These are phyloP conservation scores for Aythya baeri DNA, from an alignment of 2,113 vertebrate genomes.

Conservation along the genomic window DNA sequence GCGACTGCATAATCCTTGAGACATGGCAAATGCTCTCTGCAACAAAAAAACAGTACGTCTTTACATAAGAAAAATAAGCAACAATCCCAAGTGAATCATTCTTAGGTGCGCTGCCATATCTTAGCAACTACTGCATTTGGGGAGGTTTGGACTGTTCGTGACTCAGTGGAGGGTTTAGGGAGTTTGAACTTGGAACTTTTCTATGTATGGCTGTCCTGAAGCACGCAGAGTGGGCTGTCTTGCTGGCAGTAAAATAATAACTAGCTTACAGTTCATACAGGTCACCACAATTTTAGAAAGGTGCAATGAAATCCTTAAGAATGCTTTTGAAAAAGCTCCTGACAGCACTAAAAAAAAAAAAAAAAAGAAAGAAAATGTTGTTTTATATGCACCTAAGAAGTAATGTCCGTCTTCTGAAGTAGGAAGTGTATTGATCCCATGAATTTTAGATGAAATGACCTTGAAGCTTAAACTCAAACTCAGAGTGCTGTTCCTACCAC, in stretches of 20 bases:
- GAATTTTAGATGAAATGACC: conserved; percentile 30
- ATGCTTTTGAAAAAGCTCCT: background rate
- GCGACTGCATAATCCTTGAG: background rate
- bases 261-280: background rate
- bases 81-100: background rate
- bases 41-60: background rate
- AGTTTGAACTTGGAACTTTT: background rate
- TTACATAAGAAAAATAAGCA: background rate
- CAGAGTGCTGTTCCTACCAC: background rate
- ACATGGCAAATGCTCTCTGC: background rate
- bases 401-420: background rate
- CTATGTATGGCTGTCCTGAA: background rate
- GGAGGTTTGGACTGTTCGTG: background rate
- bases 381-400: background rate
- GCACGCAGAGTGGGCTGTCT: background rate
- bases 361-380: background rate
- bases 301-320: background rate
- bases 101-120: background rate
- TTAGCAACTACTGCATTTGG: background rate
- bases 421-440: conserved; percentile 18
- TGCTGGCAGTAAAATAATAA: background rate
- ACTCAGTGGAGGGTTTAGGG: background rate
- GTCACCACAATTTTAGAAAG: background rate
- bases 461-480: conserved; percentile 1
- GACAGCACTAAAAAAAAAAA: background rate